These are phyloP conservation scores for Coregonus suidteri DNA, from an alignment of 2,797 vertebrate genomes.

Conservation along the genomic window DNA sequence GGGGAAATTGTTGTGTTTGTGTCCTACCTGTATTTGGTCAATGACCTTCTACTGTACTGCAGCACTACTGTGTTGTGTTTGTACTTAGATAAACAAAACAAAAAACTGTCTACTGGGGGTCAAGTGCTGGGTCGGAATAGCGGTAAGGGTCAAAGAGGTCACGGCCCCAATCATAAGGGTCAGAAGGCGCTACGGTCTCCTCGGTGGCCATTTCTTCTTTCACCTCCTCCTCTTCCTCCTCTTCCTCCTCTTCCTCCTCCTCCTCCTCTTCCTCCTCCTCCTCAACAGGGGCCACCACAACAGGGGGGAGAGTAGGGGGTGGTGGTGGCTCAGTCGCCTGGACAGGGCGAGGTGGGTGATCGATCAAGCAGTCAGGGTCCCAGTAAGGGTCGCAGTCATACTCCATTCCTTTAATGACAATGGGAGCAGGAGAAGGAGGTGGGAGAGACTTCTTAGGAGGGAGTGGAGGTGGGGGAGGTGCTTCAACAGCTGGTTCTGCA, in stretches of 20 bases:
- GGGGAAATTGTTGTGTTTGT: too few relatives aligned
- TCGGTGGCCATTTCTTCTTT: slow-evolving; percentile 43
- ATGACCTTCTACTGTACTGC: not conserved
- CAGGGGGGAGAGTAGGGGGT: not conserved
- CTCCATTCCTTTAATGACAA: slow-evolving; percentile 63
- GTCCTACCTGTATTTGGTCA: slow-evolving; percentile 6
- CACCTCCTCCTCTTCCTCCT: slow-evolving; percentile 29
- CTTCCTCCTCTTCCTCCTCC: slow-evolving; percentile 19
- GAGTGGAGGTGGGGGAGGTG: slow-evolving; percentile 31
- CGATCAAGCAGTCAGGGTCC: slow-evolving; percentile 78
- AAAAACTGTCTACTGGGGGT: slow-evolving; percentile 35
- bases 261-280: not conserved
- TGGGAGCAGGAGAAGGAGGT: slow-evolving; percentile 27
- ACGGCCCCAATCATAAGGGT: slow-evolving; percentile 70
- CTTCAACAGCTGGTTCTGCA: slow-evolving; percentile 48
- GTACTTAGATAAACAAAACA: not conserved
- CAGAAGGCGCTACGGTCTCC: slow-evolving; percentile 40
- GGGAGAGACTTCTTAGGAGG: slow-evolving; percentile 10
- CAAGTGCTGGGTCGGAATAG: slow-evolving; percentile 53
- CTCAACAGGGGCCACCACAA: too few relatives aligned
- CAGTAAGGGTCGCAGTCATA: slow-evolving; percentile 79
- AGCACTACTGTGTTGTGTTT: not conserved
- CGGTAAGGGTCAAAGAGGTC: slow-evolving; percentile 70
- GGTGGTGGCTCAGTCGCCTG: slow-evolving; percentile 16
- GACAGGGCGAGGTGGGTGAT: slow-evolving; percentile 63